phyloP scores from a whole-genome alignment of 2,888 invertebrate species.

The Ametastegia equiseti region DNA sequence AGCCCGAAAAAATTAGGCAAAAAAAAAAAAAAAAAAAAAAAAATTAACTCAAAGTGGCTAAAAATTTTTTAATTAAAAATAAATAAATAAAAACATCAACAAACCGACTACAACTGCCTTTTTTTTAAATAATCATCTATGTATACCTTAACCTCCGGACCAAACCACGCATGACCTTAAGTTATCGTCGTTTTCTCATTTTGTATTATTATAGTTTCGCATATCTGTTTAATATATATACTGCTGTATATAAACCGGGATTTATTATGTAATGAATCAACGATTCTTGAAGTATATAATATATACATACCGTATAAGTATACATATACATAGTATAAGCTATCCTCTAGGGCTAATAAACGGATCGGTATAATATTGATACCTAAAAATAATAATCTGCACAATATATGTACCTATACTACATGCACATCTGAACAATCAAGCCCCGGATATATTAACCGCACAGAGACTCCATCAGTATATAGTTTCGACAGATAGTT shows the following conservation, averaged over 20 bases:
- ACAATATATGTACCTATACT: no score
- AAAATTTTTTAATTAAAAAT: not conserved
- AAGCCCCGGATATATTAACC: no score
- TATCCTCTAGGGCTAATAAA: no score
- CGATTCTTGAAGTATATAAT: not conserved
- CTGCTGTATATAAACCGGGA: not conserved
- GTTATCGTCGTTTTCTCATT: not conserved
- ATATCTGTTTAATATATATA: not conserved
- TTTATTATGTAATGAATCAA: not conserved
- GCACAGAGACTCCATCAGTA: no score
- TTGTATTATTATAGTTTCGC: not conserved
- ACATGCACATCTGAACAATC: no score
- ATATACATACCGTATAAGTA: not conserved
- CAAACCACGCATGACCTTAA: constrained; percentile 7
- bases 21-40: not conserved
- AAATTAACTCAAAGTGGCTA: not conserved
- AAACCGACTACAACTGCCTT: not conserved
- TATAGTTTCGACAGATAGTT: no score
- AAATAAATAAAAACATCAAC: not conserved
- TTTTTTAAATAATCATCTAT: not conserved
- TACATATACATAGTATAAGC: no score
- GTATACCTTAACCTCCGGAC: not conserved
- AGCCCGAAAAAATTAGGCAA: not conserved
- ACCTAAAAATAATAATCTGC: not conserved
- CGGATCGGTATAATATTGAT: not conserved